A percentile compares a stretch with the other conserved stretches of the same genome.
Conservation (phyloP, 2,888 invertebrate genomes). For the Latrodectus hesperus region DNA sequence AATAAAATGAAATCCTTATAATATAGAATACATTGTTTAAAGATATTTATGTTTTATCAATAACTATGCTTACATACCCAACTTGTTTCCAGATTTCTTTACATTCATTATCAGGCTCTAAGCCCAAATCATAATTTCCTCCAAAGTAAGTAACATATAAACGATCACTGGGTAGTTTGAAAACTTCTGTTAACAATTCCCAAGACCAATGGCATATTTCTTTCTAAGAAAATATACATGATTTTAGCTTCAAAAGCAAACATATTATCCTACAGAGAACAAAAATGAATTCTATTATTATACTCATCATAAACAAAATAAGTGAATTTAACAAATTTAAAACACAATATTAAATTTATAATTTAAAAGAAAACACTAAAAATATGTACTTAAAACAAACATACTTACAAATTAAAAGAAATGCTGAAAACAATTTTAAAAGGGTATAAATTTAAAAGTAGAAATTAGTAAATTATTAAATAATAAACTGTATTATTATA, state of each 20-base stretch:
- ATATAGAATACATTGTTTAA: not conserved
- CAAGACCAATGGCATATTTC: constrained; percentile 98
- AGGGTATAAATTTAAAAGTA: too few relatives aligned
- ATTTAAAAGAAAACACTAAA: too few relatives aligned
- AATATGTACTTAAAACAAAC: too few relatives aligned
- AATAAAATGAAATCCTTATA: not conserved
- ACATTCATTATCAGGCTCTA: constrained; percentile 95
- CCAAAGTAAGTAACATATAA: constrained; percentile 99
- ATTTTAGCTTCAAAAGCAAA: too few relatives aligned
- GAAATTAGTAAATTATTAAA: too few relatives aligned
- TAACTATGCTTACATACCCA: constrained; percentile 78
- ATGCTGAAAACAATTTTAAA: too few relatives aligned
- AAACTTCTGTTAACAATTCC: constrained; percentile 89
- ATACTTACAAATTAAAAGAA: too few relatives aligned
- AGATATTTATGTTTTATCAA: not conserved
- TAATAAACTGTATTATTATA: too few relatives aligned
- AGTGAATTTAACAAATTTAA: too few relatives aligned
- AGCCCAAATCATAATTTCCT: constrained; percentile 86
- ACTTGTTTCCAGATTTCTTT: constrained; percentile 84
- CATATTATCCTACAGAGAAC: too few relatives aligned
- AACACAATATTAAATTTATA: too few relatives aligned
- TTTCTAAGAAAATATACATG: constrained; percentile 77
- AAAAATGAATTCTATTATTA: too few relatives aligned
- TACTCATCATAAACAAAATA: not conserved
- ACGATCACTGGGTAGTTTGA: constrained; percentile 86